Conservation (phyloP, 53 echinoderm and acorn worm species). For the Paracentrotus lividus region DNA sequence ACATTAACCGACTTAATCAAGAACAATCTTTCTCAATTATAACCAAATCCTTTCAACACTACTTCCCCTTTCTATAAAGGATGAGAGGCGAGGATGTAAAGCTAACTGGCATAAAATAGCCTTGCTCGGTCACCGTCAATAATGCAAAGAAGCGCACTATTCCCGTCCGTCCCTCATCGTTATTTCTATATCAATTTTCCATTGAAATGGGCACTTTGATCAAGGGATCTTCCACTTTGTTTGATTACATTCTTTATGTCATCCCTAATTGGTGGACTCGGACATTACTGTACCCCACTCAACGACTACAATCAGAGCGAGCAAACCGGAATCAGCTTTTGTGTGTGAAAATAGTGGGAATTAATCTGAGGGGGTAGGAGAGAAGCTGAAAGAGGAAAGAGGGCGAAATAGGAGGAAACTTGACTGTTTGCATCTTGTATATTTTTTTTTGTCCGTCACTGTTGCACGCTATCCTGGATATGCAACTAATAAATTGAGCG, state of each 20-base stretch:
- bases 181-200: conserved; percentile 27
- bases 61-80: neutral
- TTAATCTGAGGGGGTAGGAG: neutral
- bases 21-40: neutral
- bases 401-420: neutral
- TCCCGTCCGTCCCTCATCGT: neutral
- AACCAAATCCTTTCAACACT: neutral
- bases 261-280: conserved; percentile 41
- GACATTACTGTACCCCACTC: conserved; percentile 15
- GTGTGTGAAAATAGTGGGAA: neutral
- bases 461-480: neutral
- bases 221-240: conserved; percentile 19
- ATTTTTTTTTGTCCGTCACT: neutral
- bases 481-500: conserved; percentile 9
- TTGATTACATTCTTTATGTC: conserved; percentile 11
- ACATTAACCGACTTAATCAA: neutral
- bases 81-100: conserved; percentile 16
- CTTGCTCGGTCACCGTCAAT: conserved; percentile 28
- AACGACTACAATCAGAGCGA: neutral
- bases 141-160: neutral
- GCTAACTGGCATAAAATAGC: conserved; percentile 13
- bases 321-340: conserved; percentile 4
- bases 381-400: neutral
- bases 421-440: neutral
- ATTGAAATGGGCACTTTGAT: conserved; percentile 39